phyloP scores from a whole-genome alignment of 2,113 vertebrate genomes.

The Embiotoca jacksoni region DNA sequence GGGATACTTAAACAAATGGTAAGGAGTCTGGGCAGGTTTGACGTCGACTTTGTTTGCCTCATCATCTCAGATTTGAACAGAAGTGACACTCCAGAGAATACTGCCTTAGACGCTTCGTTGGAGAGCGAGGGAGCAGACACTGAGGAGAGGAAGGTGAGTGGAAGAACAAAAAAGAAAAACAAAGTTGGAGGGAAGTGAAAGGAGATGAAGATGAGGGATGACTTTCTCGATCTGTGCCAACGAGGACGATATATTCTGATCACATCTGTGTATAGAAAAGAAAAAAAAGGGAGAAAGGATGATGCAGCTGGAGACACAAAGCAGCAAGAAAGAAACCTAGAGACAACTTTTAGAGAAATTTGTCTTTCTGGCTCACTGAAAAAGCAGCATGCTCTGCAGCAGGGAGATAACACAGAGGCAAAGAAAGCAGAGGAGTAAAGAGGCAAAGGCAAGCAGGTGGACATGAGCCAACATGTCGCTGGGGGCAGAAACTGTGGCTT shows the following conservation, averaged over 20 bases:
- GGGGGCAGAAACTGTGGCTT: slow-evolving; percentile 63
- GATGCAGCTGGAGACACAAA: slow-evolving; percentile 14
- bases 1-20: slow-evolving; percentile 49
- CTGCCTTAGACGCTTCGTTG: slow-evolving; percentile 37
- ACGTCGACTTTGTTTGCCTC: slow-evolving; percentile 66
- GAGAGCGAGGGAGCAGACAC: slow-evolving; percentile 38
- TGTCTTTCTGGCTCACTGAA: slow-evolving; percentile 31
- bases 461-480: slow-evolving; percentile 77
- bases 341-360: slow-evolving; percentile 44
- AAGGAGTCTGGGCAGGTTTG: slow-evolving; percentile 64
- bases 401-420: slow-evolving; percentile 64
- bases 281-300: neutral
- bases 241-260: slow-evolving; percentile 34
- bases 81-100: slow-evolving; percentile 61
- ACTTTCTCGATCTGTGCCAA: slow-evolving; percentile 41
- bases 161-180: neutral
- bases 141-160: slow-evolving; percentile 34
- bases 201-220: slow-evolving; percentile 44
- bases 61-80: slow-evolving; percentile 60
- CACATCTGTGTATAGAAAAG: slow-evolving; percentile 22
- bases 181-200: slow-evolving; percentile 14
- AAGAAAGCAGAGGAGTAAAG: slow-evolving; percentile 21
- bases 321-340: slow-evolving; percentile 14
- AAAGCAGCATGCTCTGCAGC: slow-evolving; percentile 54
- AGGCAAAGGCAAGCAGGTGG: slow-evolving; percentile 64